Conservation (phyloP, 2,797 vertebrate genomes). For the Myotis findleyi region DNA sequence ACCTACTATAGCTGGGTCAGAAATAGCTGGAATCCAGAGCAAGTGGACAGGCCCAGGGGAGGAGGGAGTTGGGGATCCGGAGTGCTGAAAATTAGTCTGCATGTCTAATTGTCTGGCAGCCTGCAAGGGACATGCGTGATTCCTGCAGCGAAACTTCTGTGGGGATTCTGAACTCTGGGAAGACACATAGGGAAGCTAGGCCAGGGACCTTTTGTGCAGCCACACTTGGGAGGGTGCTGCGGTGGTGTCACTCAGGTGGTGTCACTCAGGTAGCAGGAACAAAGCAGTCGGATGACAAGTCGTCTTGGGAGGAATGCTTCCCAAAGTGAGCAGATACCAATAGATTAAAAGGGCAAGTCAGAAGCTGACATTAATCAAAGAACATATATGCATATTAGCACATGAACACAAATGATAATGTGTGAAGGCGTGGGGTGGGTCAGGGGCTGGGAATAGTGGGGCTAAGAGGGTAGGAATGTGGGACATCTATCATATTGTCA, state of each 20-base stretch:
- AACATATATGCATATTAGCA: neutral
- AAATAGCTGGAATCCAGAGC: neutral
- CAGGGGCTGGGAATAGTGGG: neutral
- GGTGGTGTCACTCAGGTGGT: neutral
- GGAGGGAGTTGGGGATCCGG: neutral
- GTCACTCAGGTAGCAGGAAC: neutral
- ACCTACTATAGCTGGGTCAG: neutral
- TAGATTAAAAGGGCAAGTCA: neutral
- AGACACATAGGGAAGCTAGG: too few relatives aligned
- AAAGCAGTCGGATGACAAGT: neutral
- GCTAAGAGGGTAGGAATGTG: neutral
- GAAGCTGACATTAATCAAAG: neutral
- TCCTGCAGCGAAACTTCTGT: accelerated
- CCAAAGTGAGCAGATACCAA: neutral
- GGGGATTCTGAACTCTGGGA: neutral
- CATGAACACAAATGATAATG: neutral
- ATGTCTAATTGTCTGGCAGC: neutral
- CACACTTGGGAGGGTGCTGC: neutral
- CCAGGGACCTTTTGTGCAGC: neutral
- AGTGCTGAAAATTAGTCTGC: neutral
- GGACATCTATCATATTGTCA: neutral
- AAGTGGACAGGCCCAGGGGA: neutral
- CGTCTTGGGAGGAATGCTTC: neutral
- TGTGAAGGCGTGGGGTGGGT: neutral
- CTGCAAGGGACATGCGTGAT: accelerated